Conservation (phyloP, 2,888 invertebrate genomes). For the Hypercompe scribonia region DNA sequence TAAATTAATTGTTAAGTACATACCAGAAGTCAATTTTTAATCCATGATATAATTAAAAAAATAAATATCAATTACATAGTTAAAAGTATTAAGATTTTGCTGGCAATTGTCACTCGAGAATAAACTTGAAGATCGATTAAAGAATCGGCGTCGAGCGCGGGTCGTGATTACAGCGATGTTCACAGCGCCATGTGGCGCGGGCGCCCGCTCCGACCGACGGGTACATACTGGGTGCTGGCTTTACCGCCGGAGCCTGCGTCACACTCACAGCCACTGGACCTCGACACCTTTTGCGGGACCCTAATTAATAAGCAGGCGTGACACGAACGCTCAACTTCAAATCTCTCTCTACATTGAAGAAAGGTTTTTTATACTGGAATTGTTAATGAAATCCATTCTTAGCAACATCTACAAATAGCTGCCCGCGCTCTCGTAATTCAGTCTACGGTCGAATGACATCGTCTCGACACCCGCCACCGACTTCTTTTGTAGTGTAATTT, state of each 20-base stretch:
- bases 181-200: constrained; percentile 57
- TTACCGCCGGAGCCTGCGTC: constrained; percentile 84
- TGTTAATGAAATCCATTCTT: constrained; percentile 59
- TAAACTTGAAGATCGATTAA: constrained; percentile 48
- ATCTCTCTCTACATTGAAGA: constrained; percentile 55
- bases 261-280: constrained; percentile 75
- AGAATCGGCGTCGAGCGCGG: constrained; percentile 40
- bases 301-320: constrained; percentile 82
- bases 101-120: constrained; percentile 39
- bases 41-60: constrained; percentile 44
- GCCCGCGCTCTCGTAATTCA: constrained; percentile 37
- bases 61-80: constrained; percentile 19
- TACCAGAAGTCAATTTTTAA: constrained; percentile 49
- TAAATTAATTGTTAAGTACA: constrained; percentile 42
- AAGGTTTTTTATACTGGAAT: constrained; percentile 47
- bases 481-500: constrained; percentile 48
- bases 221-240: constrained; percentile 76
- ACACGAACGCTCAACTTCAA: constrained; percentile 64
- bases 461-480: constrained; percentile 30
- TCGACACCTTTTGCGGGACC: constrained; percentile 81
- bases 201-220: constrained; percentile 67
- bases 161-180: constrained; percentile 49
- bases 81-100: constrained; percentile 23
- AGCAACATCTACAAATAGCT: constrained; percentile 46
- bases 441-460: constrained; percentile 35